phyloP scores from a whole-genome alignment of 2,113 vertebrate genomes.

The Pterophyllum scalare region DNA sequence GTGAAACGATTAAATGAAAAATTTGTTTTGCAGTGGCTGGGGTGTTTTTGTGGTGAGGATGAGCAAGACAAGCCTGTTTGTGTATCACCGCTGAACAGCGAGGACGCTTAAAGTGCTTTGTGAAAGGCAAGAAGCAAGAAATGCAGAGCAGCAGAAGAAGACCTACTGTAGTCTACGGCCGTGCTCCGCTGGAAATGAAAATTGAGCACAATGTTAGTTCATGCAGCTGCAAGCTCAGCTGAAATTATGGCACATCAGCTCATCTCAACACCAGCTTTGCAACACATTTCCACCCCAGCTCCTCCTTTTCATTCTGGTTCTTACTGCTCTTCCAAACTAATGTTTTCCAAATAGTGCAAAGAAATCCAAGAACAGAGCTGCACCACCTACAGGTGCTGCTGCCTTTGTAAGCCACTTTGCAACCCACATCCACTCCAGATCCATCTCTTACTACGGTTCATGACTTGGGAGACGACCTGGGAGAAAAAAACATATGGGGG shows the following conservation, averaged over 20 bases:
- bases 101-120: background rate
- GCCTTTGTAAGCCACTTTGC: background rate
- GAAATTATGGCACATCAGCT: background rate
- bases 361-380: too few relatives aligned
- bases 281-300: too few relatives aligned
- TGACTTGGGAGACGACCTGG: background rate
- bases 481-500: too few relatives aligned
- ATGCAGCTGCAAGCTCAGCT: background rate
- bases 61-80: background rate
- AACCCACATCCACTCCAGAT: background rate
- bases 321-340: too few relatives aligned
- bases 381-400: too few relatives aligned
- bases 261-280: too few relatives aligned
- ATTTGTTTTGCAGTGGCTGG: constrained; percentile 65
- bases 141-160: background rate
- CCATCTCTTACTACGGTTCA: fast-evolving
- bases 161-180: too few relatives aligned
- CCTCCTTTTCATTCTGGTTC: too few relatives aligned
- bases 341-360: too few relatives aligned
- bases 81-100: background rate
- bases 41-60: constrained; percentile 30
- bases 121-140: background rate
- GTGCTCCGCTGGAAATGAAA: background rate
- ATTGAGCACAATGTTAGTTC: background rate
- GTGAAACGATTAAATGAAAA: constrained; percentile 78